Evolutionary conservation across 2,797 vertebrate genomes (phyloP).

Genomic region (Orientallactaga sibirica): DNA sequence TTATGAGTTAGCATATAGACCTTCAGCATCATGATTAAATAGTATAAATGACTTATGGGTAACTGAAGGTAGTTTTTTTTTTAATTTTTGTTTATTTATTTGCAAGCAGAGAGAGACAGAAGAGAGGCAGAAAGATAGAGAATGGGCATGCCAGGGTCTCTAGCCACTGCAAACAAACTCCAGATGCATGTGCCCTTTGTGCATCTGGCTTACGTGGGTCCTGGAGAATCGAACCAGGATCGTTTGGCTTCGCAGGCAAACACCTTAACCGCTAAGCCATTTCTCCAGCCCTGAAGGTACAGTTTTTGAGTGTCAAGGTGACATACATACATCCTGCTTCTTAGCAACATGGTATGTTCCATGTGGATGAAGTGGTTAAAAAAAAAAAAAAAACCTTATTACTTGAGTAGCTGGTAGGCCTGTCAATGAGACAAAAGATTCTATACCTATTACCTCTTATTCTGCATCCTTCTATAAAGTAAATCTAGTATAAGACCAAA

Average conservation of each 20-base stretch:
- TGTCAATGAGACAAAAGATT: constrained; percentile 49
- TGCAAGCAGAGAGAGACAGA: no score
- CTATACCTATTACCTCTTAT: neutral
- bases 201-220: no score
- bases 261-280: no score
- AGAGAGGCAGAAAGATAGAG: no score
- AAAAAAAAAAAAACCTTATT: constrained; percentile 62
- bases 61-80: neutral
- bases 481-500: constrained; percentile 19
- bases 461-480: constrained; percentile 4
- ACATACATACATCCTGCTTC: neutral
- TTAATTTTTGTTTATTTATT: no score
- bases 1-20: neutral
- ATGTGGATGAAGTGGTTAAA: neutral
- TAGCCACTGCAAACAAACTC: no score
- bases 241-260: no score
- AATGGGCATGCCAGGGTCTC: no score
- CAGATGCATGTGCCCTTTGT: no score
- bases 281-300: neutral
- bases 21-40: neutral
- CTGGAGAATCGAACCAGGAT: no score
- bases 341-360: neutral
- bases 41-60: neutral
- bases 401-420: neutral
- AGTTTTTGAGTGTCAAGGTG: constrained; percentile 8